These are phyloP conservation scores for Dasysyrphus albostriatus DNA, from an alignment of 2,888 invertebrate genomes.

Conservation along the genomic window DNA sequence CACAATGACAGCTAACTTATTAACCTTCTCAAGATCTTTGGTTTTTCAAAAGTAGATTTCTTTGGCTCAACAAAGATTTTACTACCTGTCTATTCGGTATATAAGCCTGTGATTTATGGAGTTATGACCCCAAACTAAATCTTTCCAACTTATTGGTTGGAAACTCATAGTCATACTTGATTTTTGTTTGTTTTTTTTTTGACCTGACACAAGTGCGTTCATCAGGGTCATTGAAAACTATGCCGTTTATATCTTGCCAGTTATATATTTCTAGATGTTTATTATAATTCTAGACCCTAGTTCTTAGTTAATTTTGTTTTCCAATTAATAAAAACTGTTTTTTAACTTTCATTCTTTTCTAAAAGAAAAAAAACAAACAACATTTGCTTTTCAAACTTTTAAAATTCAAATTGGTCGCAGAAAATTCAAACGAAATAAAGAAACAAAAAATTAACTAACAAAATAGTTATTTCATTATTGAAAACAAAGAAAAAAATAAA, in stretches of 20 bases:
- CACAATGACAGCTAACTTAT: too few relatives aligned
- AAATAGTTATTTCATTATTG: slow-evolving; percentile 30
- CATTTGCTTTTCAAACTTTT: background rate
- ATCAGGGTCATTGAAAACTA: background rate
- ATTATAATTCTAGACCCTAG: background rate
- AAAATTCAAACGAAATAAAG: slow-evolving; percentile 52
- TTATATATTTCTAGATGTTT: too few relatives aligned
- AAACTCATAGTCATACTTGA: too few relatives aligned
- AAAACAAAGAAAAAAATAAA: background rate
- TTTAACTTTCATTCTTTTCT: background rate
- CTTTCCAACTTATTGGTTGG: background rate
- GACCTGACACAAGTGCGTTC: too few relatives aligned
- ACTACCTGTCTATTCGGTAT: background rate
- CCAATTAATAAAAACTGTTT: background rate
- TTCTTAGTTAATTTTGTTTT: background rate
- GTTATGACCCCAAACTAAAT: background rate
- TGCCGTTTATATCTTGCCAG: slow-evolving; percentile 6
- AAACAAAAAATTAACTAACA: background rate
- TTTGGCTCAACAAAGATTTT: too few relatives aligned
- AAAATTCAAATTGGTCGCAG: slow-evolving; percentile 52
- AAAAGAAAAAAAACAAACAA: background rate
- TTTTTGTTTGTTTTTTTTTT: too few relatives aligned
- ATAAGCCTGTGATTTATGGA: background rate
- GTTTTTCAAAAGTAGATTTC: too few relatives aligned
- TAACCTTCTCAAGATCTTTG: too few relatives aligned